These are phyloP conservation scores for Actinia equina DNA, from an alignment of 64 coral and sea anemone genomes.

Conservation along the genomic window DNA sequence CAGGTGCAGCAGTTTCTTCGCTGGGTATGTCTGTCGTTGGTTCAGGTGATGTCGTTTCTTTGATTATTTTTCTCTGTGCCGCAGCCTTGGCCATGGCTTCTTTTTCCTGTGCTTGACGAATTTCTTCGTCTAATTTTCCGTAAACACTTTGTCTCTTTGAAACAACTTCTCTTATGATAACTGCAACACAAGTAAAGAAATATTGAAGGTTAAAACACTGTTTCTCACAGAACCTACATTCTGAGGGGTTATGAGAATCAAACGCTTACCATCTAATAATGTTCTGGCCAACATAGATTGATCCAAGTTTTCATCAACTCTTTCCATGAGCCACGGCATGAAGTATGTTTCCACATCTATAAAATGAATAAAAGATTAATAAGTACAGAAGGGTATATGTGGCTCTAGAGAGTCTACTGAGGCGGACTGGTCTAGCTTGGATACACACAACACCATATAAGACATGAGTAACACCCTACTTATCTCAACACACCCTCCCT, in stretches of 20 bases:
- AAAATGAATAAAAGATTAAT: not conserved
- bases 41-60: constrained; percentile 59
- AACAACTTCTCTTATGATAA: constrained; percentile 92
- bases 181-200: constrained; percentile 28
- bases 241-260: not conserved
- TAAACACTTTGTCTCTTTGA: constrained; percentile 68
- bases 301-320: constrained; percentile 73
- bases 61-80: constrained; percentile 51
- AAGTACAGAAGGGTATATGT: not conserved
- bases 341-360: constrained; percentile 96
- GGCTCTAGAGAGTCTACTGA: no score
- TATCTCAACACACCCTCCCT: no score
- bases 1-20: constrained; percentile 5
- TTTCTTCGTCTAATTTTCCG: constrained; percentile 76
- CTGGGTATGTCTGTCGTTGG: constrained; percentile 27
- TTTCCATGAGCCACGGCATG: constrained; percentile 94
- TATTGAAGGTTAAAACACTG: not conserved
- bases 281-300: constrained; percentile 58
- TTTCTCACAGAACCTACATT: not conserved
- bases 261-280: constrained; percentile 83
- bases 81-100: constrained; percentile 66
- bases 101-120: constrained; percentile 55
- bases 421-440: no score
- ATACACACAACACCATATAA: no score
- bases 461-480: no score